Evolutionary conservation across 2,888 invertebrate genomes (phyloP), one percentile per base, ranked within the genome.

Genomic region (Zygothrica quintamaculata): DNA sequence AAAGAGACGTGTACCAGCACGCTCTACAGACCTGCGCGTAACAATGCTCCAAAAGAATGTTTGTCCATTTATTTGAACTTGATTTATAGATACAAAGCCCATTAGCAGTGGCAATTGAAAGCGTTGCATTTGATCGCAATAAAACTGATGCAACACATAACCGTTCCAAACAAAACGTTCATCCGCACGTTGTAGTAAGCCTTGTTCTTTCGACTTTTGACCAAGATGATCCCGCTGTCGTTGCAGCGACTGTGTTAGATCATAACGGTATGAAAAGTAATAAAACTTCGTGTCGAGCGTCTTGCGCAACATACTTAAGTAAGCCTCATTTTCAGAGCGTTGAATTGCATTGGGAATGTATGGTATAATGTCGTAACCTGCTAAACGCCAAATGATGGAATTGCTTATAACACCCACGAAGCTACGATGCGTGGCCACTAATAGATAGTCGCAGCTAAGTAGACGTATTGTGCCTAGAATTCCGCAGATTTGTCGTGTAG

Each of bases 231-330:
- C 62, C 82, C 96, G 95, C 70, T 98, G 92, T 68, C 98, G 92
- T 90, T 99, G 99, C 89, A 98, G 93, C 0, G 97, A 94, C 90
- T 98, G 98, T 16, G 97, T 97, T 53, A 99, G 91, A 91, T 99
- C 99, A 88, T 97, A 97, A 1, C 96, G 95, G 84, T 97, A 96
- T 11, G 98, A 98, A 92, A 97, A 99, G 92, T 98, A 99, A 80
- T 96, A 96, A 82, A 95, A 94, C 0, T 97, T 97, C 1, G 96
- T 96, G 33, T 94, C 94, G 51, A 99, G 92, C 0, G 97, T 95
- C 59, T 93, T 92, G 59, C 96, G 95, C 8, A 99, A 88, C 97
- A 99, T 96, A 4, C 93, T 93, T 84, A 98, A 92, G 88, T 99
- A 99, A 3, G 93, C 93, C 65, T 93, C 93, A 91, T 99, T 98